Evolutionary conservation across 2,113 vertebrate genomes (phyloP).

Genomic region (Pleuronectes platessa): DNA sequence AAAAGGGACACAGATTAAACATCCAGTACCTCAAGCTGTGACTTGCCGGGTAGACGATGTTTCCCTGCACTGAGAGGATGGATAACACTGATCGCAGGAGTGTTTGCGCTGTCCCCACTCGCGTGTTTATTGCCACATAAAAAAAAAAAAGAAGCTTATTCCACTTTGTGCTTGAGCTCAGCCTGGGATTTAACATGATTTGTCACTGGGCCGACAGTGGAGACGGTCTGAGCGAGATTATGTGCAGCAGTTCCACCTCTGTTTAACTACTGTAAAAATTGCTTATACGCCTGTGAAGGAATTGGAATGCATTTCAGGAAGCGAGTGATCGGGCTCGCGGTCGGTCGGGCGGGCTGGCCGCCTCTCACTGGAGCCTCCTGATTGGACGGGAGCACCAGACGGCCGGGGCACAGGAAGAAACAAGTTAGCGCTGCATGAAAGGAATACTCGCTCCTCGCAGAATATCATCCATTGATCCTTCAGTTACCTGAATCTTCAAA

Average conservation of each 20-base stretch:
- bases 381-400: constrained; percentile 66
- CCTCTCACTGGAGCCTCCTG: constrained; percentile 45
- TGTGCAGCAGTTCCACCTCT: constrained; percentile 83
- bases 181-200: constrained; percentile 79
- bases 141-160: constrained; percentile 56
- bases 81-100: constrained; percentile 62
- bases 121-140: constrained; percentile 62
- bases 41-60: constrained; percentile 51
- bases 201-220: constrained; percentile 78
- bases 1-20: constrained; percentile 45
- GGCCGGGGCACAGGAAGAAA: constrained; percentile 71
- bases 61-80: constrained; percentile 52
- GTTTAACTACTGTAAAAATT: constrained; percentile 86
- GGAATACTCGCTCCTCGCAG: constrained; percentile 54
- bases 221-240: constrained; percentile 80
- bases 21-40: constrained; percentile 61
- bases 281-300: constrained; percentile 85
- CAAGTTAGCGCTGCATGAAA: constrained; percentile 77
- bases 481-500: constrained; percentile 70
- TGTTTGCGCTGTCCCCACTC: constrained; percentile 51
- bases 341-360: constrained; percentile 33
- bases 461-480: constrained; percentile 70
- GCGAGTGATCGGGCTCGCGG: constrained; percentile 63
- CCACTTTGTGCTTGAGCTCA: constrained; percentile 77
- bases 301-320: constrained; percentile 82